Evolutionary conservation across 2,888 invertebrate species (phyloP).

Genomic region (Leptopilina syphax): DNA sequence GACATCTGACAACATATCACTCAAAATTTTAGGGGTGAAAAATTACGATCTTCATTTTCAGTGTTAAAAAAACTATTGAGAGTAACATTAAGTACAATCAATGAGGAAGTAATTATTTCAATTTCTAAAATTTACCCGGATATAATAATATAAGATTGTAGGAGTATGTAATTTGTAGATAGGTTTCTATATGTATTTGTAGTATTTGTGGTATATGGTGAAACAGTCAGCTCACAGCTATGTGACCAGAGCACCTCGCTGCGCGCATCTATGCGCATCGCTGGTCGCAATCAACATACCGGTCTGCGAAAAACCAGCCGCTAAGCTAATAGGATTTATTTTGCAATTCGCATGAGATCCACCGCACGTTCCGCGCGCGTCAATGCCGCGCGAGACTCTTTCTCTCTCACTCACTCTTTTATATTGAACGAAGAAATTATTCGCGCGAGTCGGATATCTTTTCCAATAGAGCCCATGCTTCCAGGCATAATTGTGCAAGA

Average conservation of each 20-base stretch:
- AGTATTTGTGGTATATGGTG: conserved; percentile 33
- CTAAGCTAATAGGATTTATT: conserved; percentile 63
- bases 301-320: conserved; percentile 55
- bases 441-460: conserved; percentile 35
- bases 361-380: conserved; percentile 38
- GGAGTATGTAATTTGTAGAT: background rate
- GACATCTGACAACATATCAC: too few species aligned
- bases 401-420: conserved; percentile 32
- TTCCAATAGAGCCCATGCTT: conserved; percentile 10
- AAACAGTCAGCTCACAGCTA: conserved; percentile 50
- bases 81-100: too few species aligned
- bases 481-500: conserved; percentile 39
- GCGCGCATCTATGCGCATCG: conserved; percentile 58
- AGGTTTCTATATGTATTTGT: background rate
- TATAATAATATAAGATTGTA: background rate
- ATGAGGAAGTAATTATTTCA: background rate
- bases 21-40: too few species aligned
- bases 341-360: conserved; percentile 58
- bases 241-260: conserved; percentile 59
- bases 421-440: conserved; percentile 35
- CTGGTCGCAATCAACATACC: conserved; percentile 65
- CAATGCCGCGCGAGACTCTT: conserved; percentile 33
- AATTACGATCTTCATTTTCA: too few species aligned
- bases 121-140: background rate
- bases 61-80: too few species aligned